Base-by-base conservation (phyloP, 2,797 vertebrate genomes). In the Sebastes steindachneri region DNA sequence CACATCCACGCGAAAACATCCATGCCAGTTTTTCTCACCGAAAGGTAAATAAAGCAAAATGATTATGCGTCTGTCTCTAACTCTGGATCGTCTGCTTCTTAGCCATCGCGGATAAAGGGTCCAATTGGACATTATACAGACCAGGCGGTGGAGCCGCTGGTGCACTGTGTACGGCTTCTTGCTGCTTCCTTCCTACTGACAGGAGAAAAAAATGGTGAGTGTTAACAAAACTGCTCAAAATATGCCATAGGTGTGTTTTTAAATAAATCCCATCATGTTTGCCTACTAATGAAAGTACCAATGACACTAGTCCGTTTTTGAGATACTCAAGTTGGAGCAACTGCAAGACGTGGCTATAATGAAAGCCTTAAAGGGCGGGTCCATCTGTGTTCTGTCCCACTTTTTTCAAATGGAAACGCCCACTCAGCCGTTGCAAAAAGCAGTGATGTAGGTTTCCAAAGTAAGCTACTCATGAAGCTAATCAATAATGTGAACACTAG, bases 151-250 rank as follows among this genome's bases (percentile, higher is more conserved):
- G 97, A 97, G 59, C 98, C 99, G 2, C 88, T 99, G n/a, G 95
- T 98, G 73, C 97, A 99, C 80, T 99, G 99, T 4, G 97, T 98
- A 17, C 95, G 98, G 35, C 97, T 99, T 73, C 94, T 99, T 7
- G 96, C 97, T 1, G 98, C 98, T 12, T 99, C 98, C 9, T 99
- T 99, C 86, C 92, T 99, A 25, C 96, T 99, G 41, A 98, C 96
- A 0, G 98, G 98, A 57, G 95, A 97, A 68, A 98, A 96, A 82
- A 96, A 97, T 58, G 98, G 99, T 99, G 79, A 86, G 89, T 74
- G 15, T 54, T 33, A 14, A 35, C 12, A 28, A 48, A 73, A 35
- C 12, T n/a, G n/a, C 14, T 67, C 4, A 53, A 58, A 77, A 68
- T 71, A 23, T 26, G 5, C 28, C 55, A 55, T 12, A 12, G 4